A percentile compares a stretch with the other conserved stretches of the same genome.
Conservation (phyloP, 2,888 invertebrate genomes). For the Drosophila pseudotakahashii region DNA sequence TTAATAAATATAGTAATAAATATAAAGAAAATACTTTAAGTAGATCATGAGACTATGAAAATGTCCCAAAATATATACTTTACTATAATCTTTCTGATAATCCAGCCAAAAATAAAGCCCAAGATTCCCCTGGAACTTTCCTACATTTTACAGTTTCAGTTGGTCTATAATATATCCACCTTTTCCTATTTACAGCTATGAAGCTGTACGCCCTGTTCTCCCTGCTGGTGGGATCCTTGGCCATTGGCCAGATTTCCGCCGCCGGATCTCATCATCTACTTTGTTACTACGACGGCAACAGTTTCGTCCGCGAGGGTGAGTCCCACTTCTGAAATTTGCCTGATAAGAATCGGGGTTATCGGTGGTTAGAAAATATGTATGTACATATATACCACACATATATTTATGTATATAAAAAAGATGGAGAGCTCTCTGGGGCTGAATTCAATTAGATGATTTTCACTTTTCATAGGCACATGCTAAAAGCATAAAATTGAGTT, state of each 20-base stretch:
- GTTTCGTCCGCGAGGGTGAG: conserved; percentile 82
- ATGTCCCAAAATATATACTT: background rate
- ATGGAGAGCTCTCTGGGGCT: background rate
- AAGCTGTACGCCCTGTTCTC: conserved; percentile 73
- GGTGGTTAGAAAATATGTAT: background rate
- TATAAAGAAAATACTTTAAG: background rate
- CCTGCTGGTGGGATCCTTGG: conserved; percentile 68
- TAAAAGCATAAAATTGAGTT: conserved; percentile 31
- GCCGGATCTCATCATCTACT: conserved; percentile 66
- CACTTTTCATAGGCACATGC: conserved; percentile 45
- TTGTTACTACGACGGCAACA: conserved; percentile 82
- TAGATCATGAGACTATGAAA: too few species aligned
- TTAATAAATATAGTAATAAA: too few species aligned
- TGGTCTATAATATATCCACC: background rate
- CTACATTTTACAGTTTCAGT: background rate
- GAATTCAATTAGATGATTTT: conserved; percentile 48
- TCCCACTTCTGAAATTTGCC: background rate
- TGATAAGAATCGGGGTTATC: conserved; percentile 44
- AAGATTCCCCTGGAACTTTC: background rate
- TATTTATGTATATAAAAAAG: background rate
- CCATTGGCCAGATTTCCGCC: conserved; percentile 60
- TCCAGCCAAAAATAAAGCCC: too few species aligned
- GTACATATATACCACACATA: too few species aligned
- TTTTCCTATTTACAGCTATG: conserved; percentile 55
- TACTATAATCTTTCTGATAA: too few species aligned